Percentiles rank a stretch among this genome's conserved stretches.
Evolutionary conservation across 2,888 invertebrate species (phyloP).

Genomic region (Lamellibrachia satsuma): DNA sequence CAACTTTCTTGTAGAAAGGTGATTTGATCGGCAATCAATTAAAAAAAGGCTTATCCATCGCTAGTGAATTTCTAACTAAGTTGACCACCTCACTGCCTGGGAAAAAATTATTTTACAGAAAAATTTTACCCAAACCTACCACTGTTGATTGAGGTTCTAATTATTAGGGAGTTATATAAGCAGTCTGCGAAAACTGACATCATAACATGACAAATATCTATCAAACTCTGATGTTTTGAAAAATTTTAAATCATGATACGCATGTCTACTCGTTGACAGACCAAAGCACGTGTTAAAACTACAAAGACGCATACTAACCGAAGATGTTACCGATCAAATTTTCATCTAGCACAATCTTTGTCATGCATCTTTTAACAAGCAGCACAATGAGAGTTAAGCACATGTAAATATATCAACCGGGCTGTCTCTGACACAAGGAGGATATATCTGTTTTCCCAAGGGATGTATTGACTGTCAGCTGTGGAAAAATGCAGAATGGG

Average conservation of each 20-base stretch:
- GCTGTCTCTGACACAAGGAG: background rate
- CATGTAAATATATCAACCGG: background rate
- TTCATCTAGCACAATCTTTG: slow-evolving; percentile 1
- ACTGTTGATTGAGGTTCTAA: too few relatives aligned
- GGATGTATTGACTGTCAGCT: background rate
- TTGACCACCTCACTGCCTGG: too few relatives aligned
- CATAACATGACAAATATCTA: background rate
- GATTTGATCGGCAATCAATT: too few relatives aligned
- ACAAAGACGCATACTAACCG: background rate
- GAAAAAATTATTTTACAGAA: too few relatives aligned
- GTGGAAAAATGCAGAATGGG: background rate
- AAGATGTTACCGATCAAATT: background rate
- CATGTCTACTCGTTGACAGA: background rate
- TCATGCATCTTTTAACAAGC: background rate
- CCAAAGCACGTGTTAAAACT: background rate
- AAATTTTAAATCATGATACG: background rate
- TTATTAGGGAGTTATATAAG: too few relatives aligned
- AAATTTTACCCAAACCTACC: too few relatives aligned
- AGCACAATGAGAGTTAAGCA: background rate
- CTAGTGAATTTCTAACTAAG: too few relatives aligned
- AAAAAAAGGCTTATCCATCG: too few relatives aligned
- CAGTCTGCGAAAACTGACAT: background rate
- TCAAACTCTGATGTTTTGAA: background rate
- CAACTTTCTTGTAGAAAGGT: too few relatives aligned
- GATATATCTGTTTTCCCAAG: background rate